Base-by-base conservation (phyloP, 2,888 invertebrate genomes). In the Dendrolimus pini region DNA sequence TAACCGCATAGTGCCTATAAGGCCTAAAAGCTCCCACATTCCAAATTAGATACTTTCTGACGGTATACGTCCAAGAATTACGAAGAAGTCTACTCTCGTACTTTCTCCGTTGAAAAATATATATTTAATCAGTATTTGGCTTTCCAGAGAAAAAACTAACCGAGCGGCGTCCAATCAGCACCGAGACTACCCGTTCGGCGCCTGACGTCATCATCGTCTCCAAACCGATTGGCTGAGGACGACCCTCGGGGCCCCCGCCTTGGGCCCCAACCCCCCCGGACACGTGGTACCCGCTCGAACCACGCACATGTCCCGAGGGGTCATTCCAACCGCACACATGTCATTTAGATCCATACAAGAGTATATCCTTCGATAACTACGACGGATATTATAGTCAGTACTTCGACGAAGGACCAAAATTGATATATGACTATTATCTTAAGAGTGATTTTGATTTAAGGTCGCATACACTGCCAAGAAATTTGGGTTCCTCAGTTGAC, bases 151-250 rank as follows among this genome's bases (percentile, higher is more conserved):
- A 89, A 79, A 89, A 88, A 69, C 69, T 79, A 12, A 63, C 76
- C 0, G 89, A 89, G 55, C 89, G 93, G 54, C 89, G 94, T 56
- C 95, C 95, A 55, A 95, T 95, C 85, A 95, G 96, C 84, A 94
- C 94, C 60, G 95, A 96, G 78, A 96, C 96, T 59, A 96, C 96
- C 60, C 96, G 96, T 74, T 96, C 97, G 59, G 97, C 97, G 1
- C 97, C 97, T 56, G 97, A 97, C 83, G 97, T 97, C 72, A 96
- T 97, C 77, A 96, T 96, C 13, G 90, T 90, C 14, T 89, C 90
- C 61, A 89, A 90, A 61, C 89, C 89, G 85, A 81, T 89, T 90
- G 88, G 89, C 90, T 90, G 90, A 90, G 85, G 82, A 66, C 78
- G 87, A 89, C 89, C 85, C 62, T 70, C 78, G 89, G 89, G 90